Base-by-base conservation (phyloP, 37 sponge, comb jelly and placozoan genomes). In the Mnemiopsis leidyi region DNA sequence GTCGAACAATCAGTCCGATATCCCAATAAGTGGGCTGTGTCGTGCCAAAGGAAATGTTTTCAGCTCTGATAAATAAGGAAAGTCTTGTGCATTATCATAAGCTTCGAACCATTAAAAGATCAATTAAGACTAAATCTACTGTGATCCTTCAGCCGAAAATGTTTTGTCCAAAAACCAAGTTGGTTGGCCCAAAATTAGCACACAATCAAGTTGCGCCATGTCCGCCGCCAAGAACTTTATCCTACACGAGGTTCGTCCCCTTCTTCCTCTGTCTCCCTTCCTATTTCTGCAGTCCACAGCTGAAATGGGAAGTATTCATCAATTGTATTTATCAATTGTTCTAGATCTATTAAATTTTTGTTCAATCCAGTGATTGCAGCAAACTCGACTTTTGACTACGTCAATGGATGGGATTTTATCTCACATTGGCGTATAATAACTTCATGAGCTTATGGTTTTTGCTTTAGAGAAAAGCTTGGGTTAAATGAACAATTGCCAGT, bases 261-360 rank as follows among this genome's bases (percentile, higher is more conserved):
- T 28, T 93, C 75, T 21, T 31, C 92, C 38, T 94, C 94, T 0
- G 93, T 92, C 29, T 93, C 94, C 31, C 38, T 36, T 2, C 13
- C 68, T 30, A 9, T 33, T 20, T 93, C 93, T 40, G 93, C 26
- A 0, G 94, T 94, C 94, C 94, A 95, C 23, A 93, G 83, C 93
- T 71, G 75, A 71, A 28, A 71, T n/a, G 30, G 75, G 20, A 28
- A 28, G 68, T 20, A 20, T 13, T 67, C 18, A 20, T 67, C 20
- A 67, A 20, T 21, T 13, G 13, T 67, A 21, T 13, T 67, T 21
- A 67, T 67, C 13, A 20, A 20, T 67, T 67, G 20, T 20, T 67
- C 18, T 21, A 67, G 13, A n/a, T n/a, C n/a, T n/a, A n/a, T n/a
- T n/a, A n/a, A n/a, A n/a, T n/a, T n/a, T n/a, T n/a, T n/a, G n/a